These are phyloP conservation scores for Grammomys surdaster DNA, from an alignment of 2,113 vertebrate species.

Conservation along the genomic window DNA sequence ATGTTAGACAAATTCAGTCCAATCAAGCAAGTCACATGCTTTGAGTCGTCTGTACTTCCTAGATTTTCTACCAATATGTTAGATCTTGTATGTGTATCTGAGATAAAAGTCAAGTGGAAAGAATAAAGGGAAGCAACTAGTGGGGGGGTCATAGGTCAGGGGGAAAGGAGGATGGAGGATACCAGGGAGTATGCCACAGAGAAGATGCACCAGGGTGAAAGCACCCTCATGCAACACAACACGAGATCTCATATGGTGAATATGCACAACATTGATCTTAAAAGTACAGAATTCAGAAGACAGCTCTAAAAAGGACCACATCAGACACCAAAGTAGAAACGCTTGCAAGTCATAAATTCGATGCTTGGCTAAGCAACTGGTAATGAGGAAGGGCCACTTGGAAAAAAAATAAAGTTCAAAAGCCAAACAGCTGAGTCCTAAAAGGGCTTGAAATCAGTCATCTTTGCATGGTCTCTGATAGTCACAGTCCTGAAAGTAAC, in stretches of 20 bases:
- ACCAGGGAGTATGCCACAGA: not conserved
- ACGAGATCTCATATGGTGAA: not conserved
- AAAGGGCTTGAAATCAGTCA: not conserved
- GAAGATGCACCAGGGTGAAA: too few relatives aligned
- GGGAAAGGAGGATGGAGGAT: too few relatives aligned
- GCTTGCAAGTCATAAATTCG: not conserved
- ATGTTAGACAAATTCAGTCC: not conserved
- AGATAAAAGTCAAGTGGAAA: not conserved
- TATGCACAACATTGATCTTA: not conserved
- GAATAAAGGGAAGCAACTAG: not conserved
- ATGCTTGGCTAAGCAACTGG: not conserved
- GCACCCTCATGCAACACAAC: too few relatives aligned
- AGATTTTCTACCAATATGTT: not conserved
- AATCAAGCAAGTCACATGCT: not conserved
- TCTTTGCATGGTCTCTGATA: not conserved
- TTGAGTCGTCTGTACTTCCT: not conserved
- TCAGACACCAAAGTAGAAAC: not conserved
- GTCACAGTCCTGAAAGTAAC: slow-evolving; percentile 19
- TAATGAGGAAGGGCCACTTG: not conserved
- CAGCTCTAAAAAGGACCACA: not conserved
- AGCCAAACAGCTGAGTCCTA: not conserved
- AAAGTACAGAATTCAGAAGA: not conserved
- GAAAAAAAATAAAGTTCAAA: not conserved
- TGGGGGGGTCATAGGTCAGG: too few relatives aligned
- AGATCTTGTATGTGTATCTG: too few relatives aligned